A percentile compares a stretch with the other conserved stretches of the same genome.
phyloP scores from a whole-genome alignment of 1,140 invertebrate genomes.

The Meloidogyne hapla region DNA sequence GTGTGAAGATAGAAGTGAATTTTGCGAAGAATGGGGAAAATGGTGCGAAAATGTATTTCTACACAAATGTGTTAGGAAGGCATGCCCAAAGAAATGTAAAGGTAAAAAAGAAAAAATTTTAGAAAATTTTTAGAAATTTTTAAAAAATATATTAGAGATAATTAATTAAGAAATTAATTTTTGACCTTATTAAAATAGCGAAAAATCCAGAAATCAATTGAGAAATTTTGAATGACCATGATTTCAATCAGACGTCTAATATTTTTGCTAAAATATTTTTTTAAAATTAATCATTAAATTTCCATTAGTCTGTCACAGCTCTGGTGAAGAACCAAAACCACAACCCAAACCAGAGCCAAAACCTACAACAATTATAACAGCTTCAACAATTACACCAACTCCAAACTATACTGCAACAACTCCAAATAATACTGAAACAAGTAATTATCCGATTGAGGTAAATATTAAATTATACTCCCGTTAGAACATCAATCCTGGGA shows the following conservation, averaged over 20 bases:
- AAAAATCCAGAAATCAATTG: too few species aligned
- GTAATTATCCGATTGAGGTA: not conserved
- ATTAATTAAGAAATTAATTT: too few species aligned
- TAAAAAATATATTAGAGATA: too few species aligned
- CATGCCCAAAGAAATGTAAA: slow-evolving; percentile 21
- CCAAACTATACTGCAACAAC: slow-evolving; percentile 2
- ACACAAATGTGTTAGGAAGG: slow-evolving; percentile 29
- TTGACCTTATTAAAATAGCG: too few species aligned
- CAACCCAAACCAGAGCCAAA: not conserved
- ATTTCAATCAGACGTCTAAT: too few species aligned
- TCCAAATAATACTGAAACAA: not conserved
- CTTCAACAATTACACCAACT: not conserved
- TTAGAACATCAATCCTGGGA: too few species aligned
- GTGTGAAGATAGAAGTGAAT: slow-evolving; percentile 31
- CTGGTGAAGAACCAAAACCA: not conserved
- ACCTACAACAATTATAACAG: not conserved
- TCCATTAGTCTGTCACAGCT: not conserved
- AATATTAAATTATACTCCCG: too few species aligned
- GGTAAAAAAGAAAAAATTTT: not conserved
- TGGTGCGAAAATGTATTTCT: slow-evolving; percentile 31
- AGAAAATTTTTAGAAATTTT: slow-evolving; percentile 3
- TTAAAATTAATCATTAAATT: not conserved
- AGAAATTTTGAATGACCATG: too few species aligned
- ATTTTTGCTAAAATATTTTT: too few species aligned
- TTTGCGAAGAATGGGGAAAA: slow-evolving; percentile 19